These are phyloP conservation scores for Telmatochromis sp. DNA, from an alignment of 2,113 vertebrate genomes.

Conservation along the genomic window DNA sequence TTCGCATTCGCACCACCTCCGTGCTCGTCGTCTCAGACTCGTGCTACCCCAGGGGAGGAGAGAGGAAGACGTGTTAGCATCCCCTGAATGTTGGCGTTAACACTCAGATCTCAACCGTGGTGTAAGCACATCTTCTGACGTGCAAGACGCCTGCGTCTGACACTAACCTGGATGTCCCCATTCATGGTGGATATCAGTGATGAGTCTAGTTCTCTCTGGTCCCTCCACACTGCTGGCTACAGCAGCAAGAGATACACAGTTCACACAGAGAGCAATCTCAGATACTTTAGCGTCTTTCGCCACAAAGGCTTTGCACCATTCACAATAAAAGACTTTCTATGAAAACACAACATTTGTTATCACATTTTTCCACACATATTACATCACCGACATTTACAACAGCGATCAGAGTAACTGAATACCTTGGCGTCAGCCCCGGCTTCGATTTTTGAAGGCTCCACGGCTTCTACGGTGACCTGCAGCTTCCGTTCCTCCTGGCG, in stretches of 20 bases:
- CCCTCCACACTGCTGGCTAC: constrained; percentile 78
- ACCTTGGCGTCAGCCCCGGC: constrained; percentile 70
- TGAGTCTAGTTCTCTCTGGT: constrained; percentile 70
- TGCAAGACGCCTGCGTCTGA: constrained; percentile 17
- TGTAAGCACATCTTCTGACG: neutral
- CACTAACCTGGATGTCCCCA: constrained; percentile 87
- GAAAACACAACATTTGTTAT: neutral
- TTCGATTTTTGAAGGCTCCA: constrained; percentile 64
- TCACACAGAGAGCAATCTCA: constrained; percentile 22
- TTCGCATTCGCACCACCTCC: constrained; percentile 88
- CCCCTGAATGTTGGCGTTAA: neutral
- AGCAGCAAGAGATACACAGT: constrained; percentile 70
- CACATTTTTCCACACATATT: neutral
- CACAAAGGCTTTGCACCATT: neutral
- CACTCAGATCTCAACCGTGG: neutral
- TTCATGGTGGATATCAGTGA: constrained; percentile 73
- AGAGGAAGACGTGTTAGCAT: constrained; percentile 53
- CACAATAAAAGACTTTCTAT: neutral
- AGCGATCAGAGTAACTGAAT: neutral
- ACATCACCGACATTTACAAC: neutral
- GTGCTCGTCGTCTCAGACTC: constrained; percentile 78
- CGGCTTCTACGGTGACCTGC: constrained; percentile 71
- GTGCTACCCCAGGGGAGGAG: constrained; percentile 68
- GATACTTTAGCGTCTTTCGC: neutral
- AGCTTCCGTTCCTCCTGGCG: constrained; percentile 67